These are phyloP conservation scores for Pimpla rufipes DNA, from an alignment of 2,888 invertebrate species.

Conservation along the genomic window DNA sequence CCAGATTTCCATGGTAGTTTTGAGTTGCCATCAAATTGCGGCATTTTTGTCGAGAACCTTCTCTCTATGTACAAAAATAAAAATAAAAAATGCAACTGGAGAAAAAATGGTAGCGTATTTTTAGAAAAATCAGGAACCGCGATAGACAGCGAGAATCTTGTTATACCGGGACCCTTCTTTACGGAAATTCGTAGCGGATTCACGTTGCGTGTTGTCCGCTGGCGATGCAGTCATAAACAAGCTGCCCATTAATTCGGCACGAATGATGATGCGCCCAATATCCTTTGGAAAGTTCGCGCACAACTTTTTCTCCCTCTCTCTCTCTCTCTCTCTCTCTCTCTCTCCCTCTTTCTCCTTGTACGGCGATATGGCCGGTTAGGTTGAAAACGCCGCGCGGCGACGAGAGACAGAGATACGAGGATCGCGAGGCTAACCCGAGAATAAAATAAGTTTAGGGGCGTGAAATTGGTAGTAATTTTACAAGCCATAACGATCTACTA, in stretches of 20 bases:
- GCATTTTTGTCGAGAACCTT: too few relatives aligned
- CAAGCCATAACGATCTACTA: conserved; percentile 86
- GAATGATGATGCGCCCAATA: conserved; percentile 83
- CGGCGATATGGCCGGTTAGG: background rate
- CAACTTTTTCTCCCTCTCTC: conserved; percentile 34
- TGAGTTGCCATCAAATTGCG: too few relatives aligned
- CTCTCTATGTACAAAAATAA: too few relatives aligned
- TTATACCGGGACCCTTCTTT: conserved; percentile 74
- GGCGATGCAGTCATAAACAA: conserved; percentile 83
- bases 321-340: conserved; percentile 62
- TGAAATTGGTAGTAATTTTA: conserved; percentile 85
- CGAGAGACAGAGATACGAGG: conserved; percentile 33
- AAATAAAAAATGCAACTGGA: too few relatives aligned
- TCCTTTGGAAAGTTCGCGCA: conserved; percentile 75
- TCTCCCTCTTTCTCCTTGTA: too few relatives aligned
- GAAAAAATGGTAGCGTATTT: too few relatives aligned
- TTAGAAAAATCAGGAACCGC: background rate
- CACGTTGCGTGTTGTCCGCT: conserved; percentile 79
- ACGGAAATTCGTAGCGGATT: conserved; percentile 82
- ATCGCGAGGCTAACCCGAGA: conserved; percentile 72
- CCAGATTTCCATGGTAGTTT: too few relatives aligned
- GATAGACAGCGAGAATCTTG: conserved; percentile 61
- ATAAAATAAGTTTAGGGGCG: conserved; percentile 84
- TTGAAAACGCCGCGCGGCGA: conserved; percentile 26
- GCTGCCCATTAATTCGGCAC: conserved; percentile 83